Conservation (phyloP, 1,140 invertebrate genomes). For the fruit fly (Drosophila melanogaster) region Release_6_plus_ISO1_MT NT_033779.5:18264501-18265000, state of each 20-base stretch:
- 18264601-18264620: slow-evolving; percentile 56
- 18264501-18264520: slow-evolving; percentile 77
- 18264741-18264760: slow-evolving; percentile 71
- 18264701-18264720: slow-evolving; percentile 81
- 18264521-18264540: slow-evolving; percentile 11
- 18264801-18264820: slow-evolving; percentile 19
- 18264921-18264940: slow-evolving; percentile 56
- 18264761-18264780: slow-evolving; percentile 78
- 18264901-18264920: slow-evolving; percentile 75
- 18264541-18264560: slow-evolving; percentile 72
- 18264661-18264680: slow-evolving; percentile 15
- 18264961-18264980: slow-evolving; percentile 21
- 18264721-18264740: slow-evolving; percentile 64
- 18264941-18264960: slow-evolving; percentile 12
- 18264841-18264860: slow-evolving; percentile 1
- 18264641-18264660: slow-evolving; percentile 4
- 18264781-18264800: slow-evolving; percentile 70
- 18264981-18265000: slow-evolving; percentile 36
- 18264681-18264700: slow-evolving; percentile 75
- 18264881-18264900: slow-evolving; percentile 56
- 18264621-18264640: slow-evolving; percentile 36
- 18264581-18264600: slow-evolving; percentile 75
- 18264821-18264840: background rate
- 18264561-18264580: slow-evolving; percentile 83
- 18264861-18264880: slow-evolving; percentile 4